These are phyloP conservation scores for Charina bottae DNA, from an alignment of 2,113 vertebrate genomes.

Conservation along the genomic window DNA sequence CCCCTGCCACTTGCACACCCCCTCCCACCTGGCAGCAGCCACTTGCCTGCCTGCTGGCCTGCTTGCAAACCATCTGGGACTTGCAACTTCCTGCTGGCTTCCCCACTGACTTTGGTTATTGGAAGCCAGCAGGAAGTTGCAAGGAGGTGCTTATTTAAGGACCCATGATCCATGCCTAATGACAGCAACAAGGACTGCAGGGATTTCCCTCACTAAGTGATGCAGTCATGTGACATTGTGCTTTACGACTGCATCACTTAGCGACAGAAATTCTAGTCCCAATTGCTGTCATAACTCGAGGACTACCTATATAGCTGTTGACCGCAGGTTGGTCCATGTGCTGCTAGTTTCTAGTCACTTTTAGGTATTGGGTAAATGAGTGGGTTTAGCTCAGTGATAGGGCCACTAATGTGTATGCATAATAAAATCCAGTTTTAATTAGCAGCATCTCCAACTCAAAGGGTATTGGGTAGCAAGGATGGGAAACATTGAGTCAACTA, in stretches of 20 bases:
- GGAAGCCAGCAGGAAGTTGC: background rate
- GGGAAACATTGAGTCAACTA: background rate
- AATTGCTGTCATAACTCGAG: background rate
- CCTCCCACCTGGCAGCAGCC: background rate
- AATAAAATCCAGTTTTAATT: background rate
- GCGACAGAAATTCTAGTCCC: background rate
- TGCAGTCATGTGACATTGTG: background rate
- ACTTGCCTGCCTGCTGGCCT: background rate
- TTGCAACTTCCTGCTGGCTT: background rate
- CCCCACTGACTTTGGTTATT: background rate
- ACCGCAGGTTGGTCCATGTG: background rate
- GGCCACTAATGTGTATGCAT: background rate
- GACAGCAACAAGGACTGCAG: background rate
- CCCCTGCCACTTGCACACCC: background rate
- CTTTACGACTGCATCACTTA: background rate
- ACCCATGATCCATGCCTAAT: background rate
- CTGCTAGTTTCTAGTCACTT: background rate
- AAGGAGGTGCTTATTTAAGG: background rate
- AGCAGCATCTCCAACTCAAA: background rate
- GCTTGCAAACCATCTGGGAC: background rate
- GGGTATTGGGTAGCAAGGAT: background rate
- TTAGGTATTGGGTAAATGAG: background rate
- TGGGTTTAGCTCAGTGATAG: background rate
- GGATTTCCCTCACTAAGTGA: background rate
- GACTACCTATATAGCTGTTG: background rate